These are phyloP conservation scores for Sphecodes monilicornis DNA, from an alignment of 2,888 invertebrate species.

Conservation along the genomic window DNA sequence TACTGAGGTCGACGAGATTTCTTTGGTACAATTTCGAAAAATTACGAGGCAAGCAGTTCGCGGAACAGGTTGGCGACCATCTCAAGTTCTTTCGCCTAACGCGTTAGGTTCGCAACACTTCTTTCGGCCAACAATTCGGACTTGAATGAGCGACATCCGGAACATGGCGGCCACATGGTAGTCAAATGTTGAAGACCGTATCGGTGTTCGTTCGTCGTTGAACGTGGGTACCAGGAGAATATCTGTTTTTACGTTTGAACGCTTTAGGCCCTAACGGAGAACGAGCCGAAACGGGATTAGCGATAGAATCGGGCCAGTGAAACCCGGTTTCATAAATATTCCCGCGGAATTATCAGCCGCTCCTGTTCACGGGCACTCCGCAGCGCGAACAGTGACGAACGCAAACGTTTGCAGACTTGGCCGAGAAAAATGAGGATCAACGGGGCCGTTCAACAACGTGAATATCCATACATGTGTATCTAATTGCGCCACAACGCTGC, in stretches of 20 bases:
- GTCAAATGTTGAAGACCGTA: slow-evolving; percentile 3
- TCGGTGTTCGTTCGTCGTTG: not conserved
- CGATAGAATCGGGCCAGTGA: slow-evolving; percentile 16
- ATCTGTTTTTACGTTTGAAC: not conserved
- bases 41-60: not conserved
- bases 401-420: slow-evolving; percentile 44
- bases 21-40: not conserved
- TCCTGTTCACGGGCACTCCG: slow-evolving; percentile 49
- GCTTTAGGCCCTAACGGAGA: not conserved
- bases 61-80: not conserved
- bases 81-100: not conserved
- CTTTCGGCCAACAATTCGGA: not conserved
- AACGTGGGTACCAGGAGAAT: not conserved
- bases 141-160: slow-evolving; percentile 7
- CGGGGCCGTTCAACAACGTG: slow-evolving; percentile 13
- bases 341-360: slow-evolving; percentile 40
- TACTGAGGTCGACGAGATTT: not conserved
- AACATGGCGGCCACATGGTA: slow-evolving; percentile 12
- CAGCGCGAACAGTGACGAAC: slow-evolving; percentile 24
- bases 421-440: slow-evolving; percentile 49
- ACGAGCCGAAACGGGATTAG: slow-evolving; percentile 10
- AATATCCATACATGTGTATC: not conserved
- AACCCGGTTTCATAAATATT: slow-evolving; percentile 46
- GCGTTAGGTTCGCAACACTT: not conserved
- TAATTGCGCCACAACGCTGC: slow-evolving; percentile 2